A percentile compares a stretch with the other conserved stretches of the same genome.
Evolutionary conservation across 2,888 invertebrate species (phyloP).

Genomic region (Megamerina dolium): DNA sequence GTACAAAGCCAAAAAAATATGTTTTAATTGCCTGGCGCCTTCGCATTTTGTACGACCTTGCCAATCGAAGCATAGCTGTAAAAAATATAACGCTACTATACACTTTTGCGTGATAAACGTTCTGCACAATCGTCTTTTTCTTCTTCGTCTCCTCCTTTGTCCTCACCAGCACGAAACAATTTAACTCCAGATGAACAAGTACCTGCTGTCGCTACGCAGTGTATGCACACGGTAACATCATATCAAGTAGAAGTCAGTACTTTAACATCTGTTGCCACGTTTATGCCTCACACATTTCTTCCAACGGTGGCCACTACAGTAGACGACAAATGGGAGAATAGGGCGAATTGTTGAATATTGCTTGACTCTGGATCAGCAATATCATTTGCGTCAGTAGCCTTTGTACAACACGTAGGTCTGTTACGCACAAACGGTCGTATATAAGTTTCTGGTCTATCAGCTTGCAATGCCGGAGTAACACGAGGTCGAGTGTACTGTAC

Average conservation of each 20-base stretch:
- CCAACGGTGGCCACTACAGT: not conserved
- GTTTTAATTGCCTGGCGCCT: slow-evolving; percentile 1
- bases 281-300: not conserved
- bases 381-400: not conserved
- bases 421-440: slow-evolving; percentile 2
- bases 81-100: not conserved
- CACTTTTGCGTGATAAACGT: not conserved
- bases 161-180: no score
- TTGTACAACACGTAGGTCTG: not conserved
- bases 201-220: no score
- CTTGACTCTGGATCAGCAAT: no score
- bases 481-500: slow-evolving; percentile 1
- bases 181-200: no score
- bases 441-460: not conserved
- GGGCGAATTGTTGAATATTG: no score
- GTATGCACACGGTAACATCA: no score
- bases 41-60: not conserved
- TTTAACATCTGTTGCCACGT: not conserved
- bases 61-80: no score
- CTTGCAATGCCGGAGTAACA: slow-evolving; percentile 3
- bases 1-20: not conserved
- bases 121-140: not conserved
- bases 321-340: not conserved
- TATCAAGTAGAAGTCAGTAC: not conserved
- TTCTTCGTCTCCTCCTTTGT: no score